Conservation (phyloP, 2,113 vertebrate species). For the Bujurquina vittata region DNA sequence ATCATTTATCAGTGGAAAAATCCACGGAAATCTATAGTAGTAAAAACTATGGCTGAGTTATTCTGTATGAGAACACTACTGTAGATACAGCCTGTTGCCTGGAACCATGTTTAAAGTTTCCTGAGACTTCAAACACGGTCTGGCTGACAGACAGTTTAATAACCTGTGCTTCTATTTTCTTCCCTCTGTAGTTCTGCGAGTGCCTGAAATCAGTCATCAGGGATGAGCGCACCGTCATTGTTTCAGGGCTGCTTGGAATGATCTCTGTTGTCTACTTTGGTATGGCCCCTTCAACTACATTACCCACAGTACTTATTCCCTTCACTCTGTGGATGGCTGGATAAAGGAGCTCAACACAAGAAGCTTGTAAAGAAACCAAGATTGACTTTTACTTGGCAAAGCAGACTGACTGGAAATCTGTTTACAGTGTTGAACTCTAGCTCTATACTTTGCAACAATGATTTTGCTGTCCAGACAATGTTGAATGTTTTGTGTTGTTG, state of each 20-base stretch:
- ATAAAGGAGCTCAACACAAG: conserved; percentile 55
- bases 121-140: background rate
- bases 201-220: conserved; percentile 89
- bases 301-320: conserved; percentile 88
- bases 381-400: background rate
- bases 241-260: conserved; percentile 84
- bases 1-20: too few relatives aligned
- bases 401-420: background rate
- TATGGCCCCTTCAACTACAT: conserved; percentile 83
- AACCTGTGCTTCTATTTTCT: background rate
- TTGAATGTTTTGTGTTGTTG: conserved; percentile 8
- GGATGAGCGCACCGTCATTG: conserved; percentile 89
- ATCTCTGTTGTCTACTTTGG: conserved; percentile 85
- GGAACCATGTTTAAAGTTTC: background rate
- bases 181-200: conserved; percentile 87
- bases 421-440: background rate
- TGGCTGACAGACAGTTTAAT: background rate
- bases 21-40: too few relatives aligned
- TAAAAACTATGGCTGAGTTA: too few relatives aligned
- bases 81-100: background rate
- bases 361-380: background rate
- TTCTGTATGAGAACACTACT: background rate
- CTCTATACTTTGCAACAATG: background rate
- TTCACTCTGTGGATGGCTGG: conserved; percentile 95
- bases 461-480: background rate